Conservation (phyloP, 2,888 invertebrate species). For the Heliconius sara region DNA sequence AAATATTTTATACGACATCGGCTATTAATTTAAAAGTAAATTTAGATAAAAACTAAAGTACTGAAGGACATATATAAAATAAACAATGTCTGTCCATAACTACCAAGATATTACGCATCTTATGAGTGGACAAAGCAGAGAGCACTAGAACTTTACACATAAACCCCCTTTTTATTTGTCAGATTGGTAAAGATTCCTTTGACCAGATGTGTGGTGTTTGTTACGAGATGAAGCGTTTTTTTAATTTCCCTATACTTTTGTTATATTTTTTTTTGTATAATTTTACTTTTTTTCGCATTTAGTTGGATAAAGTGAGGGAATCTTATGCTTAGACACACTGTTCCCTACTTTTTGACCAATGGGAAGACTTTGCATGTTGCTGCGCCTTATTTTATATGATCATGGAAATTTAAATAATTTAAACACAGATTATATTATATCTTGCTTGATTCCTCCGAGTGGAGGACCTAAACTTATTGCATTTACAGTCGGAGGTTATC, state of each 20-base stretch:
- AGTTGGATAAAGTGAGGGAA: neutral
- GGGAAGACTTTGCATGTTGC: neutral
- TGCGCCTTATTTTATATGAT: neutral
- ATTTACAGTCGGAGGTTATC: too few relatives aligned
- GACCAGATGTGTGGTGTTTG: conserved; percentile 48
- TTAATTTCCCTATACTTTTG: neutral
- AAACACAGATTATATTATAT: too few relatives aligned
- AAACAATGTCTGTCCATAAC: conserved; percentile 43
- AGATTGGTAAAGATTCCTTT: conserved; percentile 62
- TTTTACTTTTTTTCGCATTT: neutral
- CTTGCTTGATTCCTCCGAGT: too few relatives aligned
- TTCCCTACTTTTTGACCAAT: neutral
- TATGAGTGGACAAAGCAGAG: conserved; percentile 43
- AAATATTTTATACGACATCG: neutral
- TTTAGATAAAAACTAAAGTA: neutral
- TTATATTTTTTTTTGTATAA: neutral
- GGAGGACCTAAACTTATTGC: too few relatives aligned
- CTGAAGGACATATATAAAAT: conserved; percentile 31
- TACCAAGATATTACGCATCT: conserved; percentile 36
- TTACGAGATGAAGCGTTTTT: conserved; percentile 32
- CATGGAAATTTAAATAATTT: too few relatives aligned
- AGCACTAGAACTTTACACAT: conserved; percentile 43
- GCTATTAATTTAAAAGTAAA: neutral
- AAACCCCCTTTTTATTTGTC: conserved; percentile 67
- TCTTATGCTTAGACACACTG: too few relatives aligned